phyloP scores from a whole-genome alignment of 1,140 invertebrate species.

The Hyles euphorbiae region DNA sequence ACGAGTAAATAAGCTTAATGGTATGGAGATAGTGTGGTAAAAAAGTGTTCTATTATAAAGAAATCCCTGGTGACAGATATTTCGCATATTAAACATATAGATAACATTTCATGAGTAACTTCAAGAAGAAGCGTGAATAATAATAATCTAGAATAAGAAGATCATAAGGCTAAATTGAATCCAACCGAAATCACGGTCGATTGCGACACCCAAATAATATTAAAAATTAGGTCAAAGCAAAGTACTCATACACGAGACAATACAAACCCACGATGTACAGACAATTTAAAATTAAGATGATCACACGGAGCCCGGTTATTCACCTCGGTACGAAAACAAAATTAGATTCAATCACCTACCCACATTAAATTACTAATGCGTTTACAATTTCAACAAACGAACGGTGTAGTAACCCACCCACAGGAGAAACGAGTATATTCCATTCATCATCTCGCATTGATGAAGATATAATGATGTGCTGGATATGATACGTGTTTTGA shows the following conservation, averaged over 20 bases:
- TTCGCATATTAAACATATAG: too few relatives aligned
- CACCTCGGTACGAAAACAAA: slow-evolving; percentile 57
- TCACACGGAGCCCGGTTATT: slow-evolving; percentile 30
- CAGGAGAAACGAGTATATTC: background rate
- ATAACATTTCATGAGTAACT: too few relatives aligned
- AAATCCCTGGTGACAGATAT: too few relatives aligned
- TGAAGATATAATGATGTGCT: background rate
- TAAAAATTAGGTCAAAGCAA: background rate
- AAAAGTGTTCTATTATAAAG: too few relatives aligned
- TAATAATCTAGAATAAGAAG: too few relatives aligned
- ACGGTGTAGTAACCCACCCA: slow-evolving; percentile 37
- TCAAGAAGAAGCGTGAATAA: too few relatives aligned
- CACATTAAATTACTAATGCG: slow-evolving; percentile 55
- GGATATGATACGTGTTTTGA: too few relatives aligned
- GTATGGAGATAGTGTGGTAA: too few relatives aligned
- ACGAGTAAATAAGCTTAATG: too few relatives aligned
- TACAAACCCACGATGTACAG: background rate
- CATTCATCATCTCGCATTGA: background rate
- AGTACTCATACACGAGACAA: slow-evolving; percentile 18
- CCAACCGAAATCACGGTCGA: too few relatives aligned
- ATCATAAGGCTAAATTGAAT: too few relatives aligned
- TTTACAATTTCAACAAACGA: slow-evolving; percentile 50
- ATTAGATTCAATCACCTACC: slow-evolving; percentile 60
- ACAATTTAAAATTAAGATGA: slow-evolving; percentile 37
- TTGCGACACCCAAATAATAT: too few relatives aligned